phyloP scores from a whole-genome alignment of 1,140 invertebrate genomes.

The Brachionus koreanus region DNA sequence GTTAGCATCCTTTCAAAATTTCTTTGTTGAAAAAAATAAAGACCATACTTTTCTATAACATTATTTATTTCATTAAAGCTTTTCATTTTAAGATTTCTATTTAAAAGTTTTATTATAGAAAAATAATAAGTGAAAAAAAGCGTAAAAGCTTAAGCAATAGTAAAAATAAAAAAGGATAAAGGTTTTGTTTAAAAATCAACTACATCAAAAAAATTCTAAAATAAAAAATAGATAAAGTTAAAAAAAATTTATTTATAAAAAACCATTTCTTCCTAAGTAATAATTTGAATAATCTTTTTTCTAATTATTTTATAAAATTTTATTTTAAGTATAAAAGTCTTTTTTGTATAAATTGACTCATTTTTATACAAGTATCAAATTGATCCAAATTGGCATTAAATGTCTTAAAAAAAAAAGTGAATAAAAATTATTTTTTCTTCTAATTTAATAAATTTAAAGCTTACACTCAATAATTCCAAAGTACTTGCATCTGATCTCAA shows the following conservation, averaged over 20 bases:
- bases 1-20: too few relatives aligned
- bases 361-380: not conserved
- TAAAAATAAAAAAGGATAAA: too few relatives aligned
- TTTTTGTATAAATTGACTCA: not conserved
- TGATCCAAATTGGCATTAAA: conserved; percentile 34
- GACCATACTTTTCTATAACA: too few relatives aligned
- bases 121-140: too few relatives aligned
- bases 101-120: too few relatives aligned
- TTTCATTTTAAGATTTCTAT: too few relatives aligned
- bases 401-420: not conserved
- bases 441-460: not conserved
- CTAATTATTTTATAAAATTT: not conserved
- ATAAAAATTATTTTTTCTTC: not conserved
- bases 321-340: not conserved
- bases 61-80: too few relatives aligned
- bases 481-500: not conserved
- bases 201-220: not conserved
- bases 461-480: conserved; percentile 22
- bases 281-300: not conserved
- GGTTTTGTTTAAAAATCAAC: too few relatives aligned
- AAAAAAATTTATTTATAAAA: not conserved
- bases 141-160: too few relatives aligned
- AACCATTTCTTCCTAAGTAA: not conserved
- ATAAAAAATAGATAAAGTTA: not conserved
- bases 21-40: too few relatives aligned